A percentile compares a stretch with the other conserved stretches of the same genome.
phyloP scores from a whole-genome alignment of 2,888 invertebrate genomes.

The Trisateles emortualis region DNA sequence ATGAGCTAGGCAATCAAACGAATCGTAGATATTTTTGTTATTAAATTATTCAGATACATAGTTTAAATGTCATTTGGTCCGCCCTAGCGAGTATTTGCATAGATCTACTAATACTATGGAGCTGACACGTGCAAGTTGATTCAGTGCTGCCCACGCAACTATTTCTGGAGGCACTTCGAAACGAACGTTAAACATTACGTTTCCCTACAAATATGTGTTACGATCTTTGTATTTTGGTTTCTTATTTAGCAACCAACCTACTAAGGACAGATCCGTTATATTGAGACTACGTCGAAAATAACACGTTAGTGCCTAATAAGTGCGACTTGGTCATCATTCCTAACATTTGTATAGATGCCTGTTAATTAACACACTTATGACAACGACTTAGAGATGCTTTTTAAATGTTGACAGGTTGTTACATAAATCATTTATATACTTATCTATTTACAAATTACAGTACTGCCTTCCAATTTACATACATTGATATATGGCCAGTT shows the following conservation, averaged over 20 bases:
- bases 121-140: conserved; percentile 50
- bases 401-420: no score
- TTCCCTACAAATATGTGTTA: conserved; percentile 10
- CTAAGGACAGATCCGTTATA: neutral
- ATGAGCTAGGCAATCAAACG: conserved; percentile 9
- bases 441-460: no score
- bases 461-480: no score
- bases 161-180: conserved; percentile 45
- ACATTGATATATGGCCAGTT: no score
- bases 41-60: conserved; percentile 27
- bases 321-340: neutral
- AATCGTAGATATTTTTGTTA: conserved; percentile 15
- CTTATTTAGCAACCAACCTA: neutral
- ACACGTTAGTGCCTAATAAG: neutral
- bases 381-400: no score
- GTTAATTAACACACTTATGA: neutral
- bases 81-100: conserved; percentile 39
- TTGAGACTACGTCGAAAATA: neutral
- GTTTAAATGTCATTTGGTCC: conserved; percentile 32
- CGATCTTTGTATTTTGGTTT: conserved; percentile 1
- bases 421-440: no score
- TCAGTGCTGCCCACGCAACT: conserved; percentile 55
- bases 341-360: neutral
- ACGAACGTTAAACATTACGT: conserved; percentile 18
- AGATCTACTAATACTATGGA: conserved; percentile 42